A percentile compares a stretch with the other conserved stretches of the same genome.
These are phyloP conservation scores for Tromatobia lineatoria DNA, from an alignment of 2,888 invertebrate genomes.

Conservation along the genomic window DNA sequence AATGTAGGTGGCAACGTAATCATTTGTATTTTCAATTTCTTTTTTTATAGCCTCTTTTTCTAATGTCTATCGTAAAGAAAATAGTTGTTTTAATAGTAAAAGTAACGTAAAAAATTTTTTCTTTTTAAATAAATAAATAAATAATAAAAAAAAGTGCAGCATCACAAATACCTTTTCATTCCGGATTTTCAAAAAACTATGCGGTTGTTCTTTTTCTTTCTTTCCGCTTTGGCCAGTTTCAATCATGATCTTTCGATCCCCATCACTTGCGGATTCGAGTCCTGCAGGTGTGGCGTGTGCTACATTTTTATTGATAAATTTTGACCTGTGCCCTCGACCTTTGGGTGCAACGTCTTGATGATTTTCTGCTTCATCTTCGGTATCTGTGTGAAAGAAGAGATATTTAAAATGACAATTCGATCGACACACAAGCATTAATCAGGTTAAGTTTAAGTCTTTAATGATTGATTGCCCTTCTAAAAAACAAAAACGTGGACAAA, in stretches of 20 bases:
- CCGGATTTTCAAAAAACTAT: not conserved
- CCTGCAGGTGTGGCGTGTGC: constrained; percentile 6
- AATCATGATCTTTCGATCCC: not conserved
- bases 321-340: constrained; percentile 4
- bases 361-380: constrained; percentile 3
- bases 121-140: not conserved
- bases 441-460: too few relatives aligned
- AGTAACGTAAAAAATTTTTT: constrained; percentile 5
- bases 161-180: constrained; percentile 1
- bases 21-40: not conserved
- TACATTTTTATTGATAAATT: constrained; percentile 11
- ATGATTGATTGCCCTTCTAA: too few relatives aligned
- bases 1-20: not conserved
- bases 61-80: constrained; percentile 3
- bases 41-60: constrained; percentile 4
- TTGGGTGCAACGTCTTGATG: not conserved
- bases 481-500: too few relatives aligned
- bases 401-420: too few relatives aligned
- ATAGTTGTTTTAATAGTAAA: too few relatives aligned
- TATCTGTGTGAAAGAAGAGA: not conserved
- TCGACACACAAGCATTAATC: too few relatives aligned
- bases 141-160: constrained; percentile 7
- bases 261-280: not conserved
- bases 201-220: not conserved
- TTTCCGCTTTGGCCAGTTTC: not conserved